Evolutionary conservation across 2,797 vertebrate genomes (phyloP), one percentile per base, ranked within the genome.

Genomic region (Micrastur ruficollis): DNA sequence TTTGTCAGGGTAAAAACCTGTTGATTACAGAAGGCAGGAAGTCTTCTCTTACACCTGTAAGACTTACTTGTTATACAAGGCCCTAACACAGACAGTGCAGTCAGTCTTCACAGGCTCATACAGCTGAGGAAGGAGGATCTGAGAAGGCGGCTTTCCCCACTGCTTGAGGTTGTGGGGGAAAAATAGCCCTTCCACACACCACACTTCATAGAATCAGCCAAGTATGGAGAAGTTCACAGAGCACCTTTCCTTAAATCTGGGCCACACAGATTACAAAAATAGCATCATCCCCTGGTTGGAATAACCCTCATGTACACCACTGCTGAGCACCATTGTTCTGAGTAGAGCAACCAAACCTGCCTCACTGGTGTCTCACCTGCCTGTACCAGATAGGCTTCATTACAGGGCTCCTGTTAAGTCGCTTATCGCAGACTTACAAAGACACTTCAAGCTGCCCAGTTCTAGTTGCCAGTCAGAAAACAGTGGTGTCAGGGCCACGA

Each of bases 401-500:
- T 74, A 31, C 5, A 52, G 36, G 32, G 17, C 19, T 94, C 22
- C 14, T 66, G 1, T 22, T 38, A 25, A 34, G 9, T 29, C 50
- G 18, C 18, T 49, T 46, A 86, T 14, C 55, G 10, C 7, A 38
- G 31, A 61, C 27, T 26, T 56, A 71, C 27, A 92, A 88, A 66
- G 21, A 22, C 1, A 11, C 25, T 74, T 67, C 44, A 81, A 56
- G 79, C 66, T 65, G 42, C 17, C 70, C 50, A 73, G 13, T 23
- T 76, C 29, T 18, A 76, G 59, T 14, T 47, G 17, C 14, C 44
- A 75, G 5, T 1, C 2, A 58, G 42, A 42, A 61, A 50, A 79
- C 0, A 0, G 14, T 40, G 7, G 14, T 58, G 8, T 56, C 11
- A 81, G 16, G 26, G 25, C 11, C 40, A 16, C 15, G 27, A 75